Percentiles rank a stretch among this genome's conserved stretches.
Conservation (phyloP, 2,888 invertebrate genomes). For the Artemia sinica region DNA sequence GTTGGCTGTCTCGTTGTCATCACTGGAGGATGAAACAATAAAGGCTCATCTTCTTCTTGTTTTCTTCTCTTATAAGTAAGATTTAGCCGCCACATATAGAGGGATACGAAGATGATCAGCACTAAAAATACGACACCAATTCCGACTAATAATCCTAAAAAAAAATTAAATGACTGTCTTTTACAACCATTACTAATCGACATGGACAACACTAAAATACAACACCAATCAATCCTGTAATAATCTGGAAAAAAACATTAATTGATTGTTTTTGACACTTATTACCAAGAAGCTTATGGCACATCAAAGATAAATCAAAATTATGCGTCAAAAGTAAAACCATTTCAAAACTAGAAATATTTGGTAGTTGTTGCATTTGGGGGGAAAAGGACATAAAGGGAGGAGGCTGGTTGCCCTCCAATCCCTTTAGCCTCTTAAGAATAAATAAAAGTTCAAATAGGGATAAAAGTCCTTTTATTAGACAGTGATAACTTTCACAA, state of each 20-base stretch:
- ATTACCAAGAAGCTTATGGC: slow-evolving; percentile 37
- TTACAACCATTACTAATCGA: not conserved
- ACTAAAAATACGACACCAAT: slow-evolving; percentile 55
- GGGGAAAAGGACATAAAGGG: no score
- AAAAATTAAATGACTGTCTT: slow-evolving; percentile 16
- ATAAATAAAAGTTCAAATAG: no score
- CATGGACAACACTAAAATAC: slow-evolving; percentile 45
- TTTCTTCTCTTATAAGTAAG: slow-evolving; percentile 51
- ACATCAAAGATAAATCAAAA: slow-evolving; percentile 56
- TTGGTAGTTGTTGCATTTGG: no score
- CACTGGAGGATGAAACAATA: slow-evolving; percentile 19
- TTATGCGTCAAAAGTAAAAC: slow-evolving; percentile 32
- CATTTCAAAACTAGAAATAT: not conserved
- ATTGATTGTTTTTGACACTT: not conserved
- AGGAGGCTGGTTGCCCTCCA: no score
- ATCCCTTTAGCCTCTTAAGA: no score
- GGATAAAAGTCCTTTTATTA: no score
- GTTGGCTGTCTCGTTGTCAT: not conserved
- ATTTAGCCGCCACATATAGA: slow-evolving; percentile 58
- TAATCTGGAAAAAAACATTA: slow-evolving; percentile 16
- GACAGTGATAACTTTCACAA: no score
- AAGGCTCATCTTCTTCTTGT: slow-evolving; percentile 45
- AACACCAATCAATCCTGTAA: slow-evolving; percentile 50
- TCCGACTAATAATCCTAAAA: slow-evolving; percentile 55
- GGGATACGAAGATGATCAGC: slow-evolving; percentile 46